Evolutionary conservation across 2,113 vertebrate species (phyloP).

Genomic region (Cyanocitta stelleri): DNA sequence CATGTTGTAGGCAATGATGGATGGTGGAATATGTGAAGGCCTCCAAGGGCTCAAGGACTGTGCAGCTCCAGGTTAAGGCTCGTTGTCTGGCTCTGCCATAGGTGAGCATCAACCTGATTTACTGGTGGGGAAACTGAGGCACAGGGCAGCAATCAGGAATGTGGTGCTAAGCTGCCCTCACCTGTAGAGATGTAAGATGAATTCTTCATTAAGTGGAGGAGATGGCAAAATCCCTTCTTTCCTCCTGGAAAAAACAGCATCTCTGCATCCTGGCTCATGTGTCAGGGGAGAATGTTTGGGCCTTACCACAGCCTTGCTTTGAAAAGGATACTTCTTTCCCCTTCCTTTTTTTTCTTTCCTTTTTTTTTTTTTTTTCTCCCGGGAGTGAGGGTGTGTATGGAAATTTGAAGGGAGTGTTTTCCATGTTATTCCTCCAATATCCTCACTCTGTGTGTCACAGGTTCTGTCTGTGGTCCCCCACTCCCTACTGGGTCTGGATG

Average conservation of each 20-base stretch:
- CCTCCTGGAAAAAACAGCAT: neutral
- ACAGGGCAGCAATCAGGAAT: rapidly evolving
- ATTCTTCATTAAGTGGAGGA: neutral
- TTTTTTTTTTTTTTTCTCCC: neutral
- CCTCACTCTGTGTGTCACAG: neutral
- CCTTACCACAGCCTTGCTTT: conserved; percentile 13
- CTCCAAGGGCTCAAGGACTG: neutral
- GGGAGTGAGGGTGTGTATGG: neutral
- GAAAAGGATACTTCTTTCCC: neutral
- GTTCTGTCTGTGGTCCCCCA: neutral
- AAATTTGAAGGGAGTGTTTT: neutral
- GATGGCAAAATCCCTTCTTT: neutral
- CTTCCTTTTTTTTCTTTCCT: neutral
- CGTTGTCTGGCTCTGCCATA: neutral
- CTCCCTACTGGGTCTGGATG: neutral
- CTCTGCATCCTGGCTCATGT: neutral
- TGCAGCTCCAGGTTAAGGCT: neutral
- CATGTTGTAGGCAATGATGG: neutral
- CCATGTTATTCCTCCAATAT: neutral
- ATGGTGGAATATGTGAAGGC: neutral
- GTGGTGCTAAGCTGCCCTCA: neutral
- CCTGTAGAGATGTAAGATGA: neutral
- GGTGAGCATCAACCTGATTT: neutral
- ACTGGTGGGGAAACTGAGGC: neutral
- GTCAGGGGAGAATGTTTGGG: neutral